Conservation (phyloP, 2,888 invertebrate genomes). For the Synergus japonicus region DNA sequence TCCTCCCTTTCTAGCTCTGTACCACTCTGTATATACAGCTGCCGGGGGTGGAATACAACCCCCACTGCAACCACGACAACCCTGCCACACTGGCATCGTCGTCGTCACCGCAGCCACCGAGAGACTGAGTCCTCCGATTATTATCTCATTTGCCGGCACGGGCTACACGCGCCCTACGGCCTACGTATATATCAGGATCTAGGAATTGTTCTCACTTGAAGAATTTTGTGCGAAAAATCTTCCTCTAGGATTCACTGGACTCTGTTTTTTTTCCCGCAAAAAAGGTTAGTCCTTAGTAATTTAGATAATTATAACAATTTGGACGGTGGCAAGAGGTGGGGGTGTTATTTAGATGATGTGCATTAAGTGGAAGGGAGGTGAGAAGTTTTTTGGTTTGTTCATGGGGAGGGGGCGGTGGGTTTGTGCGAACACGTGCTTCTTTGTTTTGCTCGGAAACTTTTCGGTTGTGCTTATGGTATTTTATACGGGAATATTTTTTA, state of each 20-base stretch:
- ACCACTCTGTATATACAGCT: conserved; percentile 55
- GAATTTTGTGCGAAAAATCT: conserved; percentile 1
- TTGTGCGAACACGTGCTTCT: neutral
- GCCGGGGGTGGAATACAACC: conserved; percentile 66
- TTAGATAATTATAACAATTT: neutral
- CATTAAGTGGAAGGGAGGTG: neutral
- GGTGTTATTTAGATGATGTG: neutral
- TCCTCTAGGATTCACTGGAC: neutral
- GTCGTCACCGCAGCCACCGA: conserved; percentile 66
- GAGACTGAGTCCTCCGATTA: conserved; percentile 72
- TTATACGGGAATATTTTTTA: too few species aligned
- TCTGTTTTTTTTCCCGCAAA: neutral
- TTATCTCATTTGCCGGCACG: conserved; percentile 75
- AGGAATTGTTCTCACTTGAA: neutral
- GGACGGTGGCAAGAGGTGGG: neutral
- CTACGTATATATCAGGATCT: conserved; percentile 43
- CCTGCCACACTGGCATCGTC: conserved; percentile 63
- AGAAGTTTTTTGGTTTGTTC: neutral
- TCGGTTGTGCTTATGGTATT: neutral
- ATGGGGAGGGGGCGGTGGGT: neutral
- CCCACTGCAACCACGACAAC: conserved; percentile 64
- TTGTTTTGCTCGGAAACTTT: neutral
- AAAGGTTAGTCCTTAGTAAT: conserved; percentile 3
- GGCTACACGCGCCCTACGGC: conserved; percentile 56
- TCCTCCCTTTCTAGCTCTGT: conserved; percentile 47